These are phyloP conservation scores for Acanthornis magna DNA, from an alignment of 2,797 vertebrate genomes.

Conservation along the genomic window DNA sequence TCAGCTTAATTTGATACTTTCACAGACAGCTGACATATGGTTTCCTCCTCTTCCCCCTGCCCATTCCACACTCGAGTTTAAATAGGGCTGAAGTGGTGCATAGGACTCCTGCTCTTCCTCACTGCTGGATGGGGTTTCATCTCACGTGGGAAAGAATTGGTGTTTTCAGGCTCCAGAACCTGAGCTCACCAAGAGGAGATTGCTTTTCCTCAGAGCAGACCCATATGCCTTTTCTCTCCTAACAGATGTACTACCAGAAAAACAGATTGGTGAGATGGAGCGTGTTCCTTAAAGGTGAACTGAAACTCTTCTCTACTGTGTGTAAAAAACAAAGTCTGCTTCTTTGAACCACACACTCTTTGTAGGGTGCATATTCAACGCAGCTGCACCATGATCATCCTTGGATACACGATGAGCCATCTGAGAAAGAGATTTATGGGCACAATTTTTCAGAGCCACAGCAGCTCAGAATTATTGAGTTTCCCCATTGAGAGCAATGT, in stretches of 20 bases:
- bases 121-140: background rate
- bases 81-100: background rate
- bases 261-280: background rate
- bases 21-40: slow-evolving; percentile 5
- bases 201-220: background rate
- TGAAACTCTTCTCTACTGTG: fast-evolving
- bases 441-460: background rate
- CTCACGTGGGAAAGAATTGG: background rate
- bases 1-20: slow-evolving; percentile 18
- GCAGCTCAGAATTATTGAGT: slow-evolving; percentile 28
- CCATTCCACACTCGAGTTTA: background rate
- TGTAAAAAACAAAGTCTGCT: slow-evolving; percentile 1
- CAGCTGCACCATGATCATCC: background rate
- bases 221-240: background rate
- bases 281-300: slow-evolving; percentile 13
- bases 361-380: background rate
- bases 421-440: slow-evolving; percentile 38
- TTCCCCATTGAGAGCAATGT: background rate
- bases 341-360: background rate
- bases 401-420: background rate
- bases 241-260: background rate
- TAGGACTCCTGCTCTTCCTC: background rate
- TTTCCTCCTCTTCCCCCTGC: background rate
- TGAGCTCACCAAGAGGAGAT: background rate
- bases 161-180: background rate